A percentile compares a stretch with the other conserved stretches of the same genome.
Evolutionary conservation across 2,113 vertebrate genomes (phyloP).

Genomic region (Eulemur macaco): DNA sequence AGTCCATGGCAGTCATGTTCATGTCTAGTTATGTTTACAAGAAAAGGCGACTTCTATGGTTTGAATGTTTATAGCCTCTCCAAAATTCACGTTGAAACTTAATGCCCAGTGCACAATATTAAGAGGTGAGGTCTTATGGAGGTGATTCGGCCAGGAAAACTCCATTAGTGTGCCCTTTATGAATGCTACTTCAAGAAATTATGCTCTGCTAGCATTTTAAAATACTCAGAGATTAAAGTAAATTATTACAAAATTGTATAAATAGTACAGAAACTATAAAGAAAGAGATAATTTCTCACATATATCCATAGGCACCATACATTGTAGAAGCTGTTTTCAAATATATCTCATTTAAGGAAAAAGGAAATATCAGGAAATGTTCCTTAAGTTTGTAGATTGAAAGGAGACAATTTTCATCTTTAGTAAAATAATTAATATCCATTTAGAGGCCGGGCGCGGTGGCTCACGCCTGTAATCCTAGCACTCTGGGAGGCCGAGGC

Average conservation of each 20-base stretch:
- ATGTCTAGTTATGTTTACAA: background rate
- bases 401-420: background rate
- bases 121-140: background rate
- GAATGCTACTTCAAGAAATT: background rate
- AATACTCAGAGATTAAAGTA: background rate
- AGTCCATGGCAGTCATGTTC: background rate
- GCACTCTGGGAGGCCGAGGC: too few relatives aligned
- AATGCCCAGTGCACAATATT: background rate
- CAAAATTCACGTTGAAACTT: background rate
- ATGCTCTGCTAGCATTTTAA: background rate
- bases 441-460: background rate
- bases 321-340: background rate
- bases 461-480: too few relatives aligned
- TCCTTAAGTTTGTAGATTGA: background rate
- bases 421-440: background rate
- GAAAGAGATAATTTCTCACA: background rate
- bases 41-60: background rate
- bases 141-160: background rate
- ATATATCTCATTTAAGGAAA: background rate
- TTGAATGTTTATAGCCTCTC: background rate
- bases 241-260: background rate
- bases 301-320: background rate
- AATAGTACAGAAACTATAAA: background rate
- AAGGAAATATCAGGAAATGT: background rate
- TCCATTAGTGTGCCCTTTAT: background rate